Base-by-base conservation (phyloP, 1,140 invertebrate species). In the Pogonognathellus flavescens region DNA sequence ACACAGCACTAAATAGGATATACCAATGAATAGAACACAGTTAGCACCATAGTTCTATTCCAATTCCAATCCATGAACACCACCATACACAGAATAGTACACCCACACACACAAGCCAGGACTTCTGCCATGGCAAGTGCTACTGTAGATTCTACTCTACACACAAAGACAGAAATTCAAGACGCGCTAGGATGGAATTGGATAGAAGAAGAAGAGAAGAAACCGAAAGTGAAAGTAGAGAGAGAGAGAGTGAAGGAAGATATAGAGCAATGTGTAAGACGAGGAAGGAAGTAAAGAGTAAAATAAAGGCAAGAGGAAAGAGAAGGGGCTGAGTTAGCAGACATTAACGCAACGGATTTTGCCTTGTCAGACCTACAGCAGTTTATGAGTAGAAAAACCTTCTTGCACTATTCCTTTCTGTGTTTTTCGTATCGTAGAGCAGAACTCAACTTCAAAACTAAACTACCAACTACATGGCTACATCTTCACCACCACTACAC, bases 271-370 rank as follows among this genome's bases (percentile, higher is more conserved):
- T 52, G 22, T 60, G 81, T 60, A 62, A 62, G 55, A 83, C 18
- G 53, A 72, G 82, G 31, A 82, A 66, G 49, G 76, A 76, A 83
- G 62, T 70, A 52, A 66, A 80, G 62, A 18, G 70, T 76, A 76
- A 76, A 53, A 84, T 52, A 84, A 53, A 66, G 83, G 50, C 25
- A 83, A 84, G 83, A 50, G 57, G 84, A 76, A 85, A 62, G 72
- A 62, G 62, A 84, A 80, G 80, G 59, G 85, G 85, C 85, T 86
- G 85, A 86, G 85, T 86, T 83, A 82, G 85, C 85, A 86, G 62
- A 86, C 80, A 82, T 82, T 86, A 86, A 82, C 80, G 80, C 80
- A 81, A 66, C 62, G 80, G 62, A 86, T 86, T 86, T 76, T 83
- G 85, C 81, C 85, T 52, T 86, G 85, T 86, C 85, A 86, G 85